Percentiles rank a stretch among this genome's conserved stretches.
Conservation (phyloP, 2,888 invertebrate species). For the Lathronympha strigana region DNA sequence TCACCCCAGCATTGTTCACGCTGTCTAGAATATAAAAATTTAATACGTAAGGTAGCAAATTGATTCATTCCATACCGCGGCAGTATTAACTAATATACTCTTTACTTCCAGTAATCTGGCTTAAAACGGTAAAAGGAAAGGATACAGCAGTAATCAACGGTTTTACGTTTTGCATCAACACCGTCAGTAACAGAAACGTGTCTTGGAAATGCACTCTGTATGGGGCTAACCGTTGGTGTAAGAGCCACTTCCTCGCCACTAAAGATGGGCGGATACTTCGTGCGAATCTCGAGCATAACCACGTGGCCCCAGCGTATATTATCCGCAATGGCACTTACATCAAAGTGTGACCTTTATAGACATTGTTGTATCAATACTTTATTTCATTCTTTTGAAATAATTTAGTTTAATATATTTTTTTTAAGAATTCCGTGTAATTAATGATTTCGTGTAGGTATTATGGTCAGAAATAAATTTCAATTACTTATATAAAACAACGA, state of each 20-base stretch:
- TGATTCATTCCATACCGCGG: too few species aligned
- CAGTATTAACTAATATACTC: not conserved
- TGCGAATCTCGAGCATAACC: conserved; percentile 43
- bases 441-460: too few species aligned
- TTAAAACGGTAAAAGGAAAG: conserved; percentile 6
- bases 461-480: too few species aligned
- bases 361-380: too few species aligned
- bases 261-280: conserved; percentile 46
- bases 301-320: conserved; percentile 44
- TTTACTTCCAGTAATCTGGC: conserved; percentile 14
- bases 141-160: conserved; percentile 11
- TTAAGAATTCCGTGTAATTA: too few species aligned
- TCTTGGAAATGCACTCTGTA: conserved; percentile 11
- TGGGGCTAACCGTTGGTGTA: not conserved
- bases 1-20: too few species aligned
- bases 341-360: too few species aligned
- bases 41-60: too few species aligned
- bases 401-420: too few species aligned
- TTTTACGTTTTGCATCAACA: conserved; percentile 9
- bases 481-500: too few species aligned
- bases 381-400: too few species aligned
- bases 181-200: not conserved
- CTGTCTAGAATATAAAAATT: too few species aligned
- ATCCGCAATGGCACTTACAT: conserved; percentile 39
- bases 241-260: conserved; percentile 52